These are phyloP conservation scores for Hypsibius dujardini DNA, from an alignment of 1,140 invertebrate genomes.

Conservation along the genomic window DNA sequence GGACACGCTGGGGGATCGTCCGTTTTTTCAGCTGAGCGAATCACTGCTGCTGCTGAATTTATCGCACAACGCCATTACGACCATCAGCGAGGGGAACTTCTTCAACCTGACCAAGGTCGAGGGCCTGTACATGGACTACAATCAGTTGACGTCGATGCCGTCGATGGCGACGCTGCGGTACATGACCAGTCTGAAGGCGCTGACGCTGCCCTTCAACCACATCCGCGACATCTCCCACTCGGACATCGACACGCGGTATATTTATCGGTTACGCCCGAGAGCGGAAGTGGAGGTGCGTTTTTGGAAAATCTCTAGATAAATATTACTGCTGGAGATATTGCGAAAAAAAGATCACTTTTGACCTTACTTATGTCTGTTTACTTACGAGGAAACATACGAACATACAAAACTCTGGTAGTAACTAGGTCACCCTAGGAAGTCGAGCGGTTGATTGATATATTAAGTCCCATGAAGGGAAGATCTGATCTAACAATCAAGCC, in stretches of 20 bases:
- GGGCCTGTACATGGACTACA: neutral
- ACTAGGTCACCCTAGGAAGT: too few relatives aligned
- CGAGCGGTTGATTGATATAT: too few relatives aligned
- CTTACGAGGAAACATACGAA: too few relatives aligned
- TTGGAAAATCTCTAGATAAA: too few relatives aligned
- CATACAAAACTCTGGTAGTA: too few relatives aligned
- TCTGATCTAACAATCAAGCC: too few relatives aligned
- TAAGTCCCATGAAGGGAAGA: too few relatives aligned
- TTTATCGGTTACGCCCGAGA: too few relatives aligned
- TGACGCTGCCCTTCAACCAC: neutral
- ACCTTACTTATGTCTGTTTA: too few relatives aligned
- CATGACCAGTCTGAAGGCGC: neutral
- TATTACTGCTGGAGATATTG: too few relatives aligned
- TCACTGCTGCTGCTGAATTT: neutral
- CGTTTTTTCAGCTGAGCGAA: neutral
- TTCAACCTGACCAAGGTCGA: neutral
- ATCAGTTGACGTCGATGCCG: neutral
- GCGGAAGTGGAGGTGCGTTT: too few relatives aligned
- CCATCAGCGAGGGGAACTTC: slow-evolving; percentile 4
- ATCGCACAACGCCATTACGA: neutral
- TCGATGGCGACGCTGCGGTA: neutral
- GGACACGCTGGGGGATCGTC: neutral
- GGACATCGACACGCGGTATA: neutral
- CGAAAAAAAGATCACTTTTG: too few relatives aligned
- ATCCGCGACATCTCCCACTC: neutral